Percentiles rank a stretch among this genome's conserved stretches.
These are phyloP conservation scores for Scolopax mira DNA, from an alignment of 2,113 vertebrate species.

Conservation along the genomic window DNA sequence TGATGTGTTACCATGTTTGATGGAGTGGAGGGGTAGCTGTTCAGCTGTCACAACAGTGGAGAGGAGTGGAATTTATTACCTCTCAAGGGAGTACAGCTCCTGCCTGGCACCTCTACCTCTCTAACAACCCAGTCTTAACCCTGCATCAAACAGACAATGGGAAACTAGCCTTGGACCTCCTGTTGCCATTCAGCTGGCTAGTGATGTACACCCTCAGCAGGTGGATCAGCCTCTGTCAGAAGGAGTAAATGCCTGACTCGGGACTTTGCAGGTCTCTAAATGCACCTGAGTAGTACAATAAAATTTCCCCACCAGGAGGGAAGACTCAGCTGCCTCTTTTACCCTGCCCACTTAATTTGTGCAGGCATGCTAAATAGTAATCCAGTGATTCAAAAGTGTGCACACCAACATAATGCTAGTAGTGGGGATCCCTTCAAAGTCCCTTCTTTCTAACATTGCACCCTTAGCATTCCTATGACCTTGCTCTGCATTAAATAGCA, in stretches of 20 bases:
- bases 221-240: neutral
- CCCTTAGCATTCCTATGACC: neutral
- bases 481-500: neutral
- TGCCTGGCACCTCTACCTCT: neutral
- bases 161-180: neutral
- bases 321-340: neutral
- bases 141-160: neutral
- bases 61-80: neutral
- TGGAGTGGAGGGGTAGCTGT: neutral
- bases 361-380: accelerated
- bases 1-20: neutral
- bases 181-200: neutral
- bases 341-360: neutral
- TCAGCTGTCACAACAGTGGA: neutral
- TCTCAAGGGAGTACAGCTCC: neutral
- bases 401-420: neutral
- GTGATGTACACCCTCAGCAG: neutral
- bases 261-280: neutral
- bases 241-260: neutral
- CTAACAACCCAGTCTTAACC: neutral
- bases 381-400: neutral
- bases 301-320: accelerated
- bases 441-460: neutral
- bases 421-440: neutral
- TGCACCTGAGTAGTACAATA: neutral